Evolutionary conservation across 2,113 vertebrate species (phyloP), one percentile per base, ranked within the genome.

Genomic region (Oryzias woworae): DNA sequence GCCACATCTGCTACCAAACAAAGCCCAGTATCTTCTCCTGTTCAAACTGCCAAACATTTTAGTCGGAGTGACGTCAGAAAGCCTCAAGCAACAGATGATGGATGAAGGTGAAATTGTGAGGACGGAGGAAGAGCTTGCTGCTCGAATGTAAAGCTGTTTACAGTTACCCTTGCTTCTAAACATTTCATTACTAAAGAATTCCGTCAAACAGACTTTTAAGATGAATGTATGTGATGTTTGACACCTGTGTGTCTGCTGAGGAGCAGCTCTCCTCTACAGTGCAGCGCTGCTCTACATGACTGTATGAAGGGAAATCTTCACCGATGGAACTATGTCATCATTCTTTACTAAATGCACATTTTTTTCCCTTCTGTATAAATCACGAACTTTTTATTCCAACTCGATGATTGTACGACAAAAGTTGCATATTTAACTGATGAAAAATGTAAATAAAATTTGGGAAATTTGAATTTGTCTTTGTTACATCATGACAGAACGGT

Each of bases 71-170:
- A 24, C 20, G 54, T 47, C 62, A 22, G 23, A 75, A 68, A 60
- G 58, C 75, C 63, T 73, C 60, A 53, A 60, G 43, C 53, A 47
- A 42, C 62, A 31, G 58, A 58, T 20, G 69, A 53, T 45, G 46
- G 58, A 58, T 71, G 54, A 78, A 80, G 85, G 73, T 84, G 81
- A 77, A 87, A 54, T 53, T 53, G 53, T 49, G 69, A 69, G 68
- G 58, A 50, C 24, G 53, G 57, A 50, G 58, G 4, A 43, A 66
- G 20, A 58, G 58, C 17, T 51, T 22, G n/a, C 76, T 83, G 80
- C 84, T 87, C 85, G 88, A 92, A 91, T 92, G 89, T 91, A 87
- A 82, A 63, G 31, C 75, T 73, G 86, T 88, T 87, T 88, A 84
- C 80, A 15, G 36, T 82, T 86, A 71, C 70, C 55, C 42, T 73